phyloP scores from a whole-genome alignment of 2,797 vertebrate genomes.

The Anisognathus igniventris region DNA sequence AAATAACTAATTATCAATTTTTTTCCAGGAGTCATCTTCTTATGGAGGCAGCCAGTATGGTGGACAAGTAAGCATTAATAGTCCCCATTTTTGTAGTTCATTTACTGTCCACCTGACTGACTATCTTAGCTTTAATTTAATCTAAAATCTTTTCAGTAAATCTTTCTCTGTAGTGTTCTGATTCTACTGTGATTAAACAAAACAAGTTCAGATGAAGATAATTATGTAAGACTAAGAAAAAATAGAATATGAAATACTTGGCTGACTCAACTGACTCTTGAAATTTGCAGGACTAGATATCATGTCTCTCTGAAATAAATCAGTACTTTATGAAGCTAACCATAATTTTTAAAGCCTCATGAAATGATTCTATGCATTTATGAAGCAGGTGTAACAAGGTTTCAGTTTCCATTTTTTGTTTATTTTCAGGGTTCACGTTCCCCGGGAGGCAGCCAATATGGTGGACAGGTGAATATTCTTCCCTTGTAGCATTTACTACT shows the following conservation, averaged over 20 bases:
- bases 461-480: constrained; percentile 45
- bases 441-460: constrained; percentile 11
- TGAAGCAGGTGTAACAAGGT: neutral
- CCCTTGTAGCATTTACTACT: neutral
- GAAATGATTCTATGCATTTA: neutral
- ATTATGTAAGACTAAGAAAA: neutral
- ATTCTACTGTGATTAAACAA: neutral
- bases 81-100: neutral
- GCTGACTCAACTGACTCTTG: neutral
- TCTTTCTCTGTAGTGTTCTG: neutral
- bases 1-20: neutral
- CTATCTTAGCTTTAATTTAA: neutral
- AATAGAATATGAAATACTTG: neutral
- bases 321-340: neutral
- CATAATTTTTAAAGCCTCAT: neutral
- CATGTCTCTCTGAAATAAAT: neutral
- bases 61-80: constrained; percentile 44
- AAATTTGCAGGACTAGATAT: neutral
- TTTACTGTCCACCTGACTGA: neutral
- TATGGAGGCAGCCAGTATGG: constrained; percentile 29
- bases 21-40: constrained; percentile 41
- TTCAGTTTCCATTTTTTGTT: neutral
- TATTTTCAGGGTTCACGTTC: constrained; percentile 12
- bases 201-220: neutral
- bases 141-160: neutral